Evolutionary conservation across 2,113 vertebrate genomes (phyloP), one percentile per base, ranked within the genome.

Genomic region (Chaetorhynchus papuensis): DNA sequence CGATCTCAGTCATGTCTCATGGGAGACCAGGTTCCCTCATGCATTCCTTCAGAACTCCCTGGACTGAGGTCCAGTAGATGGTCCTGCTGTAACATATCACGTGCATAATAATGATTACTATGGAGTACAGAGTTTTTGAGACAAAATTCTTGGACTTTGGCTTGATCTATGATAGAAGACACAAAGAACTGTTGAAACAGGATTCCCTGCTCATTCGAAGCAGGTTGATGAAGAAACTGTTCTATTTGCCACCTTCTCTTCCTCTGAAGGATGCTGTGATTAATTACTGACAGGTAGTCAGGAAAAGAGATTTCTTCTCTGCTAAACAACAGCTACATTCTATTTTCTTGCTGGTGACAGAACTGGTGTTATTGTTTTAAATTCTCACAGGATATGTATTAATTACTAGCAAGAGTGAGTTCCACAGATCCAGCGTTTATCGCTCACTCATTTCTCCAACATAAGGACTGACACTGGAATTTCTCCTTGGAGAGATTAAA

Each of bases 51-150:
- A 65, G 49, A 76, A 3, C 20, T 79, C 24, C 31, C 6, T 68
- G 49, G 11, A 4, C 7, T 69, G 45, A 47, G 35, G 27, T 74
- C 18, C 56, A 45, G 37, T 10, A 14, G 13, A 54, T 1, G 13
- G 47, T 49, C 49, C 24, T 53, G 37, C 13, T 0, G 0, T 22
- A 42, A 6, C 14, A 15, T 35, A 33, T 35, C 30, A 47, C 10
- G 3, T 23, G 11, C 17, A 42, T 56, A 66, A 63, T 50, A 69
- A 79, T 65, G 11, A 49, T 61, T 64, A 41, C 16, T 27, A 15
- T 1, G 4, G 23, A 78, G 15, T 7, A 50, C 10, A 44, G 52
- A 53, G 50, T 2, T 75, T 93, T 59, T 35, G 64, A 81, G 52
- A 71, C 9, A 66, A 79, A 93, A 71, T 52, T 54, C 7, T 74